Percentiles rank a stretch among this genome's conserved stretches.
These are phyloP conservation scores for Ariolimax columbianus DNA, from an alignment of 2,888 invertebrate genomes.

Conservation along the genomic window DNA sequence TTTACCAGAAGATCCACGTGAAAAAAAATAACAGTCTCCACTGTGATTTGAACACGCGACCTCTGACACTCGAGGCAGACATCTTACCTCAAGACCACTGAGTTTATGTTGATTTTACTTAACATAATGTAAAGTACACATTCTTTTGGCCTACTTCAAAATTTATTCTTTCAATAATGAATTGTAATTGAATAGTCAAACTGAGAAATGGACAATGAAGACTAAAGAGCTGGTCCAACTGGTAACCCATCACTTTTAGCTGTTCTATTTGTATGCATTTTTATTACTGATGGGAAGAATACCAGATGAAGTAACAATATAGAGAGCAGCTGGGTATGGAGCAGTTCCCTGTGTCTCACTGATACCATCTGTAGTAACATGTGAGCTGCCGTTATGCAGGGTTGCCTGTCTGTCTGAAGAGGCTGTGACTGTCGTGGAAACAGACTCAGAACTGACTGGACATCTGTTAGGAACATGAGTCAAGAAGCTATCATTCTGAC, in stretches of 20 bases:
- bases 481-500: neutral
- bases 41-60: too few relatives aligned
- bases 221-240: constrained; percentile 6
- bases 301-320: constrained; percentile 34
- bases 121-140: too few relatives aligned
- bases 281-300: constrained; percentile 4
- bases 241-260: constrained; percentile 25
- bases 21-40: too few relatives aligned
- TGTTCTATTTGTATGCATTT: neutral
- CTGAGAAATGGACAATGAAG: neutral
- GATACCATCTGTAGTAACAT: neutral
- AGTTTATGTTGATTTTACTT: too few relatives aligned
- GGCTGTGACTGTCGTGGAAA: neutral
- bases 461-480: neutral
- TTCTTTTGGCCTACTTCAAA: too few relatives aligned
- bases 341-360: neutral
- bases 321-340: neutral
- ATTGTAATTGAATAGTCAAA: neutral
- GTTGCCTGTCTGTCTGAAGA: neutral
- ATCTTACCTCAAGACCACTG: too few relatives aligned
- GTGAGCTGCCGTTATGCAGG: neutral
- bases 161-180: neutral
- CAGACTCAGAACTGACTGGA: neutral
- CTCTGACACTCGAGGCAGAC: too few relatives aligned
- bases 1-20: too few relatives aligned